Conservation (phyloP, 2,113 vertebrate genomes). For the Crotalus horridus region DNA sequence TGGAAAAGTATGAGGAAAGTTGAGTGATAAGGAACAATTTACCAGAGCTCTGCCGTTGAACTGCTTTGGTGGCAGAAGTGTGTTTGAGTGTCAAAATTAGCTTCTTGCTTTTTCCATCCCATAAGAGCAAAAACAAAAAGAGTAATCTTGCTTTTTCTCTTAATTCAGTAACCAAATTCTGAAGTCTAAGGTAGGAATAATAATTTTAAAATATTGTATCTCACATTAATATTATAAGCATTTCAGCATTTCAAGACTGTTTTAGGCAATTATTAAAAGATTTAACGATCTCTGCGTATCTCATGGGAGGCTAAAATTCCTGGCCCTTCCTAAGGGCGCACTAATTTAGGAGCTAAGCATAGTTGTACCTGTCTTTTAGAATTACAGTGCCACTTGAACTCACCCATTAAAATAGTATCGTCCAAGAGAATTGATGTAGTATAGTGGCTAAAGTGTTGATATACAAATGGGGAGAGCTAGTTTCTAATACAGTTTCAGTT, state of each 20-base stretch:
- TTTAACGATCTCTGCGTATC: not conserved
- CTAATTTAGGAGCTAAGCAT: not conserved
- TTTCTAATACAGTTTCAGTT: not conserved
- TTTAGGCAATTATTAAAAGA: not conserved
- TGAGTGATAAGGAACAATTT: not conserved
- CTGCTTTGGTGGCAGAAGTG: not conserved
- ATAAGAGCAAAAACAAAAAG: not conserved
- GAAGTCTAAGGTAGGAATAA: not conserved
- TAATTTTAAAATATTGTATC: not conserved
- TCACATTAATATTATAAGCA: not conserved
- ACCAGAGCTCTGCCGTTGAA: not conserved
- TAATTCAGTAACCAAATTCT: not conserved
- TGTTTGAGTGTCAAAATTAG: not conserved
- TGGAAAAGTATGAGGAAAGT: not conserved
- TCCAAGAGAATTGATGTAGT: not conserved
- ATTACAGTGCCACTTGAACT: not conserved
- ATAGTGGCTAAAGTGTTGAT: not conserved
- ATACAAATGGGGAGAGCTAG: not conserved
- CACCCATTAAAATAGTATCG: not conserved
- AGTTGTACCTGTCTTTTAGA: not conserved
- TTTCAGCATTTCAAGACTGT: not conserved
- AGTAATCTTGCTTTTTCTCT: not conserved
- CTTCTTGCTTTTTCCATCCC: not conserved
- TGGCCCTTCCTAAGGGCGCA: not conserved
- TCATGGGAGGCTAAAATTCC: not conserved